Evolutionary conservation across 2,113 vertebrate genomes (phyloP), one percentile per base, ranked within the genome.

Genomic region (Archocentrus centrarchus): DNA sequence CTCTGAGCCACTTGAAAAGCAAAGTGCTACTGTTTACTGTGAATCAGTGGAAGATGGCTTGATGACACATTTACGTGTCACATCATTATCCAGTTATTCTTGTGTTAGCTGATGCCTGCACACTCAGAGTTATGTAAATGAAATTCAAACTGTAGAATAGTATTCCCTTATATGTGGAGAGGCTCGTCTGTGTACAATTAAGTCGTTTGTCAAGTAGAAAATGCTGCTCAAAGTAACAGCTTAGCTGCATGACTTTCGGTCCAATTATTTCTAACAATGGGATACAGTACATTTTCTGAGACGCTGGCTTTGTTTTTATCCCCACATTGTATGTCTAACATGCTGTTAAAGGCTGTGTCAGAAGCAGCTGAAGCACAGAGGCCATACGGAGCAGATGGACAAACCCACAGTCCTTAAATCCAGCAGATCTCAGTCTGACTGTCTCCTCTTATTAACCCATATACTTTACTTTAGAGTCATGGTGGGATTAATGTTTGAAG

Each of bases 321-420:
- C 80, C 59, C 24, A 32, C 20, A 11, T 76, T 66, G 70, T 81
- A 68, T 87, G 83, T 84, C 70, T 89, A 84, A 37, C 79, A 22
- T 78, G 68, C 57, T 58, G 80, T 50, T 88, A 81, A 61, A 83
- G 27, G 57, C 78, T 39, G 32, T 60, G 22, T 81, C 64, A n/a
- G 58, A 60, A 24, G 79, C 84, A 77, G 87, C 80, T 86, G 63
- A 87, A 84, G 81, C 17, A 18, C 59, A 80, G 64, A 30, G 73
- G 75, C 79, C 92, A 86, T 87, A 86, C 85, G 91, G 88, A 87
- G 73, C 92, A 92, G 90, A 93, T 91, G 90, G 91, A 82, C 85
- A 59, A 79, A 81, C 47, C 27, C 59, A 70, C 35, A 87, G 87
- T 85, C 87, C 75, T 85, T 87, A 88, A 92, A 85, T 41, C 87